phyloP scores from a whole-genome alignment of 2,113 vertebrate species.

The Petrocephalus zakoni region DNA sequence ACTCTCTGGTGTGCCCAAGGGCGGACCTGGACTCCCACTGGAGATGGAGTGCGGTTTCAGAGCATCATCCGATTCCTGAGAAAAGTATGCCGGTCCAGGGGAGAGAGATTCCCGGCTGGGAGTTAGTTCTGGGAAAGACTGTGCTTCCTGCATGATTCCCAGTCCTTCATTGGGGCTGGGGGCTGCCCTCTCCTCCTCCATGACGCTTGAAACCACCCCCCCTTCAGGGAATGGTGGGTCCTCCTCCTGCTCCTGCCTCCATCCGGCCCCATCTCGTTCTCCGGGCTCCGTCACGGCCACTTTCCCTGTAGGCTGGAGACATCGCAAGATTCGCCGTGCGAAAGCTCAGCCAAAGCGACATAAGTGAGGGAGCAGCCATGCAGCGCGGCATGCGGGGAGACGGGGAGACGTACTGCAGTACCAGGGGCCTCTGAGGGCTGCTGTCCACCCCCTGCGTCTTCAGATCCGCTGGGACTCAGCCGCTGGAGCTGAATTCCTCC shows the following conservation, averaged over 20 bases:
- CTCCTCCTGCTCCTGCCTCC: not conserved
- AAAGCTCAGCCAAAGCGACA: not conserved
- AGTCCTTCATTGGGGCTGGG: not conserved
- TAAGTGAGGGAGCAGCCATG: not conserved
- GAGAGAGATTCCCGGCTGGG: not conserved
- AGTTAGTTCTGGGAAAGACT: not conserved
- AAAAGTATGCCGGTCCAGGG: not conserved
- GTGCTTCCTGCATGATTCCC: not conserved
- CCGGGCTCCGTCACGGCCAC: not conserved
- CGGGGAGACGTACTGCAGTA: not conserved
- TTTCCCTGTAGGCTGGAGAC: not conserved
- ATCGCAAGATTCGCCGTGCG: not conserved
- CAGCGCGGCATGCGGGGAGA: not conserved
- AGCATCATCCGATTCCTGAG: not conserved
- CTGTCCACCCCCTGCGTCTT: not conserved
- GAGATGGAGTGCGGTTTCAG: not conserved
- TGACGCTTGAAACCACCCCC: not conserved
- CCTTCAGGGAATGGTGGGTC: not conserved
- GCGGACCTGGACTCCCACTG: not conserved
- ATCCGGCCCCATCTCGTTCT: not conserved
- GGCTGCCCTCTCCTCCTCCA: not conserved
- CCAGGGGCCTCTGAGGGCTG: not conserved
- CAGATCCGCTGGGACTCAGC: not conserved
- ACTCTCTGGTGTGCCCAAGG: not conserved
- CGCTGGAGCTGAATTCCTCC: not conserved